Evolutionary conservation across 2,888 invertebrate species (phyloP), one percentile per base, ranked within the genome.

Genomic region (Reticulitermes lucifugus): DNA sequence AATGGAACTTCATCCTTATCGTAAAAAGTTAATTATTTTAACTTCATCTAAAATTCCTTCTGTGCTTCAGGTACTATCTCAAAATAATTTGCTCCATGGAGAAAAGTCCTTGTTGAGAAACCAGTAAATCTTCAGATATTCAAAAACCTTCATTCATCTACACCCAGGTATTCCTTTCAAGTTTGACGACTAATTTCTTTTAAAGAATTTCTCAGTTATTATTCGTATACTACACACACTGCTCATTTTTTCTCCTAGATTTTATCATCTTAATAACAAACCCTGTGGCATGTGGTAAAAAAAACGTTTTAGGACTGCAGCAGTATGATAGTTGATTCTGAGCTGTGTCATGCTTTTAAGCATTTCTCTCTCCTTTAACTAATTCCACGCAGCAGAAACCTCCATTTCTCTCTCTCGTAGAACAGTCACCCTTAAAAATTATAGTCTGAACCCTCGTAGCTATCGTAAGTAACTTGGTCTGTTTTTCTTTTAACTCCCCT

Each of bases 381-480:
- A 55, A 80, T 60, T n/a, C 65, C 46, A 21, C 25, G 59, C n/a
- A n/a, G 55, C 59, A 35, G 51, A 77, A 77, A 77, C 18, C 51
- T 79, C 51, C 21, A 21, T 46, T n/a, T 25, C 79, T 59, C 35
- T 77, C n/a, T 59, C 79, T 35, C 22, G 59, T 59, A 46, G 35
- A 79, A 7, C 79, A 81, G 77, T 51, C 51, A 81, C 81, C 81
- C 81, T 81, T 81, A 81, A 70, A 81, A 81, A 81, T n/a, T 65
- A 81, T 46, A 43, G 81, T 43, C 14, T 60, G 70, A 43, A 70
- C 81, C 65, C 65, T 81, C 4, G 18, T 22, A 60, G 60, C 81
- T 81, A 35, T 35, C 35, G 35, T 35, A 81, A 81, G 81, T 81
- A 81, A 81, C 46, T 81, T 81, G 81, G 65, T n/a, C 81, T 81